phyloP scores from a whole-genome alignment of 2,797 vertebrate genomes.

The Gadopsis bispinosus region DNA sequence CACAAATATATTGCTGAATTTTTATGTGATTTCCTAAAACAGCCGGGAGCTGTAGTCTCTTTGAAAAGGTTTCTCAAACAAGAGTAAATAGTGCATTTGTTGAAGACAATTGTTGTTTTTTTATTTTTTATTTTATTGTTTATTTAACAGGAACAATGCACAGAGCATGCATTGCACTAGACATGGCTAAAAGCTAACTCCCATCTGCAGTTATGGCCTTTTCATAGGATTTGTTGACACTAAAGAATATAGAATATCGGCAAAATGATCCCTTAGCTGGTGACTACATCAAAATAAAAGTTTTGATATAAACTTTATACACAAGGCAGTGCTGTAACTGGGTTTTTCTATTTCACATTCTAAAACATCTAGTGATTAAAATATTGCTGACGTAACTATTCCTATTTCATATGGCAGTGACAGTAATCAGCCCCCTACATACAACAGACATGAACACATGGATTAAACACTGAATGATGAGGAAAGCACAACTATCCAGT shows the following conservation, averaged over 20 bases:
- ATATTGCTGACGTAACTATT: slow-evolving; percentile 29
- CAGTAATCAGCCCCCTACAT: neutral
- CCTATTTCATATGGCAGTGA: slow-evolving; percentile 24
- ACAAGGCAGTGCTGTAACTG: slow-evolving; percentile 31
- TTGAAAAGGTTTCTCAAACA: neutral
- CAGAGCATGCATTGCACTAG: neutral
- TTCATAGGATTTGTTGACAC: slow-evolving; percentile 9
- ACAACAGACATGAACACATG: slow-evolving; percentile 10
- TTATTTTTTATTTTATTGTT: neutral
- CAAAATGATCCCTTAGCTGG: slow-evolving; percentile 42
- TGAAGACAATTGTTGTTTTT: slow-evolving; percentile 1
- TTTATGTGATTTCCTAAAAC: neutral
- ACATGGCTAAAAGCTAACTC: neutral
- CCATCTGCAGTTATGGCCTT: neutral
- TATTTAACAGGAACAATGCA: neutral
- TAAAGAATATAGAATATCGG: slow-evolving; percentile 14
- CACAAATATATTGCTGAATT: neutral
- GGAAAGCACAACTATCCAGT: slow-evolving; percentile 23
- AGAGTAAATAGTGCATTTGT: neutral
- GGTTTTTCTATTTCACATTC: slow-evolving; percentile 13
- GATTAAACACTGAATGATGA: slow-evolving; percentile 26
- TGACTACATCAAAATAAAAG: slow-evolving; percentile 37
- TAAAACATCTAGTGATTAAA: slow-evolving; percentile 34
- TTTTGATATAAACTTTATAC: slow-evolving; percentile 5
- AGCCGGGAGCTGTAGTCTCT: neutral